Evolutionary conservation across 37 sponge, comb jelly and placozoan species (phyloP), one percentile per base, ranked within the genome.

Genomic region (Aplysina aerophoba): DNA sequence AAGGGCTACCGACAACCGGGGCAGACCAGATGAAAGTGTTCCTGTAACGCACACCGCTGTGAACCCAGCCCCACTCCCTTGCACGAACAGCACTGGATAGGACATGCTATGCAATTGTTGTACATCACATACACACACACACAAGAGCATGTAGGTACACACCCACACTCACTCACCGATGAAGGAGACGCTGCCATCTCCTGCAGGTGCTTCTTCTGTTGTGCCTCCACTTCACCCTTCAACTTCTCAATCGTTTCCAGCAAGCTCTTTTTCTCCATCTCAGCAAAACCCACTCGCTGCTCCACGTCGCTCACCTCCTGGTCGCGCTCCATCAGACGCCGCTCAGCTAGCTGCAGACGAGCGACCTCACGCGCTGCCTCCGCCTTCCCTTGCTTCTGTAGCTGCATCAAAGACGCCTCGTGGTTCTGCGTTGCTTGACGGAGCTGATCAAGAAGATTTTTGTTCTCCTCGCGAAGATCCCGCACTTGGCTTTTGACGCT

Each of bases 321-420:
- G 0, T 93, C 91, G 40, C 72, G 84, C 88, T 93, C 94, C 39
- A 77, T 58, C 21, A 93, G 71, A n/a, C 89, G 84, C 83, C 80
- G 78, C 80, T 93, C 94, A 0, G 91, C 94, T 75, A 93, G 80
- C 63, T 72, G 56, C 61, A 93, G 77, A 67, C 87, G 85, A 33
- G 94, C 94, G 25, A 77, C 67, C 31, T 93, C 94, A 53, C 94
- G 37, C 13, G 83, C 79, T 36, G 78, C 78, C 25, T 75, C 78
- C 0, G 83, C 40, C 84, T 90, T 83, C 39, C 85, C 73, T 81
- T 93, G 81, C 28, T 82, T 85, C 50, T 85, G 36, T n/a, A 93
- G 15, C 37, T 16, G n/a, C 33, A 50, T 81, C 25, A 90, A 16
- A 58, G 88, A 85, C 28, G 63, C 25, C 50, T 90, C 83, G 74